Evolutionary conservation across 1,140 invertebrate species (phyloP).

Genomic region (Wiebesia pumilae): DNA sequence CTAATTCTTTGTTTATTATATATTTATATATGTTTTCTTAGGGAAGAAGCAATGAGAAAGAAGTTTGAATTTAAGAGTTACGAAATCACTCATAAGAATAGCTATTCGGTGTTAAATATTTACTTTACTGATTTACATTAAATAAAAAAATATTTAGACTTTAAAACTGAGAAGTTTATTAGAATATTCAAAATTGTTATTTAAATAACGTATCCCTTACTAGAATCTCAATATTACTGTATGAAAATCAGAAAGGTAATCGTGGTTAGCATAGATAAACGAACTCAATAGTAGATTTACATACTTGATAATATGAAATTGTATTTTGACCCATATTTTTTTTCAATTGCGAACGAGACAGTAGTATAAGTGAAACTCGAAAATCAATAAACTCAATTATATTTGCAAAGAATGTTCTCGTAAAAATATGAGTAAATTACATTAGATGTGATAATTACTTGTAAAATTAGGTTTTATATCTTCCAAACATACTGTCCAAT

Average conservation of each 20-base stretch:
- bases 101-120: background rate
- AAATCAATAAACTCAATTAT: too few relatives aligned
- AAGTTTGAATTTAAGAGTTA: background rate
- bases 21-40: too few relatives aligned
- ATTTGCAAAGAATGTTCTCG: background rate
- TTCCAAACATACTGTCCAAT: background rate
- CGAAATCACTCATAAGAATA: background rate
- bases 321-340: background rate
- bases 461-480: background rate
- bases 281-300: background rate
- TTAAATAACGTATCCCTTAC: background rate
- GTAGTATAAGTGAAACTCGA: background rate
- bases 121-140: background rate
- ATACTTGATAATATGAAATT: background rate
- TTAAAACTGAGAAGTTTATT: background rate
- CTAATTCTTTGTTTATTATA: too few relatives aligned
- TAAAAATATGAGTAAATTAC: background rate
- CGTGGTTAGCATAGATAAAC: background rate
- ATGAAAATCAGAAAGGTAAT: background rate
- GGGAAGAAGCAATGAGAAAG: too few relatives aligned
- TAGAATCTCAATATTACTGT: background rate
- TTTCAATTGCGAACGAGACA: background rate
- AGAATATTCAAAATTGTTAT: background rate
- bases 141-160: background rate
- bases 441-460: background rate